Conservation (phyloP, 2,797 vertebrate genomes). For the Schizopygopsis pylzovi region DNA sequence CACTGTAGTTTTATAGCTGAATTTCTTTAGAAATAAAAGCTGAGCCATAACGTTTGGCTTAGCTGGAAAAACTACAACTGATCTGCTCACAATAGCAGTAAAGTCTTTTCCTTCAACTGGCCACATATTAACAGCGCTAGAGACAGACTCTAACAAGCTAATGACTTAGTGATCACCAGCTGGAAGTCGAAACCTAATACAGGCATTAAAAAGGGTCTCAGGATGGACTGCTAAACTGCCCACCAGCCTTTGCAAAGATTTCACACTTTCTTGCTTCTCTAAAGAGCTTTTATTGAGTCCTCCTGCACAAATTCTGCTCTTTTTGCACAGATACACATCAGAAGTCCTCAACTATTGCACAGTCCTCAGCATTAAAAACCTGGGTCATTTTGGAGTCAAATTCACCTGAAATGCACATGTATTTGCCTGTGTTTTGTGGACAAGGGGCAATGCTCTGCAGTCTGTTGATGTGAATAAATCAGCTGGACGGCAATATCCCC, state of each 20-base stretch:
- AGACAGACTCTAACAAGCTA: constrained; percentile 46
- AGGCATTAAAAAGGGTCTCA: background rate
- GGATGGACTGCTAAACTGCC: constrained; percentile 23
- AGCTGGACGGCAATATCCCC: background rate
- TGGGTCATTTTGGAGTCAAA: background rate
- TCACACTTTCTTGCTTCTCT: background rate
- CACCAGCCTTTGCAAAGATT: background rate
- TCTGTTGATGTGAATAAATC: constrained; percentile 27
- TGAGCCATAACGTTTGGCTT: background rate
- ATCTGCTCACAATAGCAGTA: background rate
- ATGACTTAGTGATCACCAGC: constrained; percentile 45
- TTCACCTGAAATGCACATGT: constrained; percentile 1
- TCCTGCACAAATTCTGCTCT: background rate
- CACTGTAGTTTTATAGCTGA: constrained; percentile 5
- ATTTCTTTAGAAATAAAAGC: constrained; percentile 27
- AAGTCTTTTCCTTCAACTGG: background rate
- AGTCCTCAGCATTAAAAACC: background rate
- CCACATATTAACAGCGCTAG: constrained; percentile 27
- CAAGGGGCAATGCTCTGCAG: background rate
- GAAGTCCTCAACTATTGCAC: background rate
- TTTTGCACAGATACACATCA: constrained; percentile 3
- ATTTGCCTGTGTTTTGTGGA: background rate
- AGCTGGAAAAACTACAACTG: constrained; percentile 12
- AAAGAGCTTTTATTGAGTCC: constrained; percentile 2
- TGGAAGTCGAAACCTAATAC: constrained; percentile 35